Percentiles rank a stretch among this genome's conserved stretches.
Conservation (phyloP, 2,888 invertebrate species). For the Chamaedrilus cognettii region DNA sequence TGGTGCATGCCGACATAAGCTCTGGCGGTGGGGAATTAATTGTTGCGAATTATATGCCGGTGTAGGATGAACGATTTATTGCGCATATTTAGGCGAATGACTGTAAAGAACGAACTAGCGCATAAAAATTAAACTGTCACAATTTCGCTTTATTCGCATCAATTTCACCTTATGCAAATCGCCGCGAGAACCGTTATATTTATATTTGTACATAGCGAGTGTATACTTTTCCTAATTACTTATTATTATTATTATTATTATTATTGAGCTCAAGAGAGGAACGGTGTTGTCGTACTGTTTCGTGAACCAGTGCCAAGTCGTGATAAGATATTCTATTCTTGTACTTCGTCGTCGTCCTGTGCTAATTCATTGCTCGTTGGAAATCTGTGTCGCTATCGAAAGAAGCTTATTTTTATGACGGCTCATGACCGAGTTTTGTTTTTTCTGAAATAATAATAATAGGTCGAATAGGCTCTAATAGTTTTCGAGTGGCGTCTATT, state of each 20-base stretch:
- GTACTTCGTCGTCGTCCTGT: neutral
- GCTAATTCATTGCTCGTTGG: neutral
- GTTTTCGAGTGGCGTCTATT: too few relatives aligned
- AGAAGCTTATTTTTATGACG: neutral
- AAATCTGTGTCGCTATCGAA: neutral
- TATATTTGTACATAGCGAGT: neutral
- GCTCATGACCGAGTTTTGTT: neutral
- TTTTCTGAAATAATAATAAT: neutral
- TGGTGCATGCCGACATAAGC: too few relatives aligned
- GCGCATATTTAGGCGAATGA: too few relatives aligned
- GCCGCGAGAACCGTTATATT: neutral
- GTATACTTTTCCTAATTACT: neutral
- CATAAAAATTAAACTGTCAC: too few relatives aligned
- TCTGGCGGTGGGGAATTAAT: too few relatives aligned
- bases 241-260: too few relatives aligned
- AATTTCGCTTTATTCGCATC: too few relatives aligned
- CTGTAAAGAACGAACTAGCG: too few relatives aligned
- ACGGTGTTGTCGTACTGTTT: constrained; percentile 15
- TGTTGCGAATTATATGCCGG: too few relatives aligned
- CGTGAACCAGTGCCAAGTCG: constrained; percentile 21
- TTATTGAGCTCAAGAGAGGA: constrained; percentile 14
- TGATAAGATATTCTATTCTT: neutral
- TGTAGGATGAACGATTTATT: too few relatives aligned
- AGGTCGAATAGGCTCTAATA: too few relatives aligned
- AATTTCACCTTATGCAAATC: neutral